Base-by-base conservation (phyloP, 2,797 vertebrate genomes). In the Neosilurus mollespiculum region DNA sequence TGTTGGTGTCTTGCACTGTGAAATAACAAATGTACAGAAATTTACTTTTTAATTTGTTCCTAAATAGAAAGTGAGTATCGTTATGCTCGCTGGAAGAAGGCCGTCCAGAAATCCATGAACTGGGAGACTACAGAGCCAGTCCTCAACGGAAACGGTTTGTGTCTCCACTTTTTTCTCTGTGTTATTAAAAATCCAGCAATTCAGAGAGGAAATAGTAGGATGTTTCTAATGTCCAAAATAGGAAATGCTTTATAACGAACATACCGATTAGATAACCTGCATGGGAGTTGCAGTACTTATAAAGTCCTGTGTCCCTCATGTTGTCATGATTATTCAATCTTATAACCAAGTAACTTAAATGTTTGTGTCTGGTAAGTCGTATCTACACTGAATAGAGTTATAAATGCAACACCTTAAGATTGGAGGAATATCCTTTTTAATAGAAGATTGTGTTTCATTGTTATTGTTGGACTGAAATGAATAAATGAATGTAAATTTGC, bases 21-120 rank as follows among this genome's bases (percentile, higher is more conserved):
- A 24, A 15, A 15, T 24, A n/a, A 49, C 10, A 30, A 34, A 37
- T 7, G 24, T 24, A n/a, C 24, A 34, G 4, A 37, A 34, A 22
- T 69, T 30, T 18, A 1, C 16, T 67, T 37, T 67, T 1, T 8
- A 15, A 9, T 61, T 53, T 83, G 26, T 59, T 61, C 51, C 24
- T 64, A 2, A 62, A 4, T 91, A 99, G 98, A 99, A 93, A 99
- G 98, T 3, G 96, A 99, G 90, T 94, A 94, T 84, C 95, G 97
- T 34, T 99, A 97, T 79, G 95, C 95, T n/a, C 95, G 96, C 0
- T 99, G 98, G 98, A 99, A 99, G 92, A 97, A 96, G 91, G 98
- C 98, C 3, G 98, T 99, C 54, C 92, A 95, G 93, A 98, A 93
- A 79, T 95, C 97, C 85, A 97, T 98, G 96, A 98, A 94, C 89